Evolutionary conservation across 2,888 invertebrate genomes (phyloP), one percentile per base, ranked within the genome.

Genomic region (Mimumesa dahlbomi): DNA sequence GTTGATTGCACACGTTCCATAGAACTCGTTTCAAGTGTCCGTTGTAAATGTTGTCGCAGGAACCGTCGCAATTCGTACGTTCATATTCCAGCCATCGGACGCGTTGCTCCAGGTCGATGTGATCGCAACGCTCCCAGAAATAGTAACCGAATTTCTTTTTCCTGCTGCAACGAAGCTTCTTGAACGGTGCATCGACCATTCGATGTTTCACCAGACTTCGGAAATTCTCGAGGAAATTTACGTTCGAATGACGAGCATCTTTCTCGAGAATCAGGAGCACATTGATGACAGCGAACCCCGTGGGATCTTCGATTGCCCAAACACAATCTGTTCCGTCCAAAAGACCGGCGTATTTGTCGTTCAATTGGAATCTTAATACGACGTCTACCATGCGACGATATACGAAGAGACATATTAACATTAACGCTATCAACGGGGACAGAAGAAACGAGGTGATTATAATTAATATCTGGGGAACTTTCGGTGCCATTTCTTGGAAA

Each of bases 281-380:
- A 57, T 91, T 91, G 52, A 91, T 91, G 18, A 91, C 83, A 38
- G 90, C 90, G 58, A 89, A 89, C 0, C 91, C 88, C 1, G 86
- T 79, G 2, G 90, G 86, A 29, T 91, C 90, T 83, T 92, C 92
- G 18, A 91, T 76, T 25, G 91, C 90, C 91, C 92, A 92, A 56
- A 92, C 89, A 1, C 90, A 90, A 75, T 92, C 92, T 6, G 90
- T 90, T 40, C 92, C 92, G 31, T 91, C 89, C 18, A 92, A 84
- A 14, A 92, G 89, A 18, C 90, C 89, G 2, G 85, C 89, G 73
- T 91, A 92, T 63, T 88, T 82, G 36, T 88, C 83, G 43, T 89
- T 89, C 21, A 83, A 72, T 49, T 78, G 67, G 40, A 73, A 57
- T 67, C 68, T 79, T 14, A 86, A 34, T n/a, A 66, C 7, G 0